Conservation (phyloP, 1,140 invertebrate genomes). For the Papilio polyxenes region DNA sequence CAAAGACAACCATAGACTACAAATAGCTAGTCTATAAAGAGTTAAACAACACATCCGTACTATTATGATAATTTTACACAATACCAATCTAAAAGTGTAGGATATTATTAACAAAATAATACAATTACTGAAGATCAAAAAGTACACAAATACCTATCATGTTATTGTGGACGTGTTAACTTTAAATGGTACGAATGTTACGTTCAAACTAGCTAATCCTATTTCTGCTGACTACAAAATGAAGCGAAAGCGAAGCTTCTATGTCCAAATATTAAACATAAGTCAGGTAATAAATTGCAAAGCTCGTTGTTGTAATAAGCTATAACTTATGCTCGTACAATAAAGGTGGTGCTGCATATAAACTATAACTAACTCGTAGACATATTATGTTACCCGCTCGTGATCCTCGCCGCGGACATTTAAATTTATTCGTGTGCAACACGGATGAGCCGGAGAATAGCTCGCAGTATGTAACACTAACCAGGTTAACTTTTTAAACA, state of each 20-base stretch:
- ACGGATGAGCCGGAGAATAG: background rate
- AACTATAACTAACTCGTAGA: conserved; percentile 36
- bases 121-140: background rate
- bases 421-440: conserved; percentile 18
- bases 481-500: background rate
- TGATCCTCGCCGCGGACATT: conserved; percentile 20
- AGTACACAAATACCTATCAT: background rate
- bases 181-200: background rate
- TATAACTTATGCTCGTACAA: conserved; percentile 34
- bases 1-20: background rate
- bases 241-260: background rate
- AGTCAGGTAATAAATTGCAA: background rate
- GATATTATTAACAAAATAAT: background rate
- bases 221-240: conserved; percentile 2
- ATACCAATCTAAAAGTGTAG: too few species aligned
- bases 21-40: background rate
- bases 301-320: conserved; percentile 34
- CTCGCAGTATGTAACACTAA: background rate
- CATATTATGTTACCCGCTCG: conserved; percentile 15
- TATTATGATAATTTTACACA: too few species aligned
- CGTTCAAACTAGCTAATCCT: background rate
- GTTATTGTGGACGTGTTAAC: background rate
- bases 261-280: conserved; percentile 15
- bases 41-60: background rate
- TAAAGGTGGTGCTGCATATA: conserved; percentile 29